Evolutionary conservation across 2,888 invertebrate genomes (phyloP), one percentile per base, ranked within the genome.

Genomic region (Smittia sp.): DNA sequence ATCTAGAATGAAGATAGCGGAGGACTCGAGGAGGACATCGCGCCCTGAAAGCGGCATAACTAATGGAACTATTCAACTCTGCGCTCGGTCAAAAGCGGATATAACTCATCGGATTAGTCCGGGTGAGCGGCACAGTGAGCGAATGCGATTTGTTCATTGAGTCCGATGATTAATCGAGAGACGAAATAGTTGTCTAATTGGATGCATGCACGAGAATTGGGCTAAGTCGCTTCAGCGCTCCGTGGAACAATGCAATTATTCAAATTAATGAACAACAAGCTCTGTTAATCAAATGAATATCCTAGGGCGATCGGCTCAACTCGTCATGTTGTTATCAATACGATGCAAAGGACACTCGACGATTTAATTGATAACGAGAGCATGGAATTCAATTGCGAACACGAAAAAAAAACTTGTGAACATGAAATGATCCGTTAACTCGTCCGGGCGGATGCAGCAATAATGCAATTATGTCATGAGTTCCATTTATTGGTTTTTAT

Each of bases 151-250:
- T 58, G 58, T 22, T 27, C 27, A 63, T n/a, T 25, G n/a, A 25
- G 11, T 11, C 11, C 6, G 24, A 63, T 63, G 63, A 63, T 63
- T 63, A 63, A 63, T 63, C n/a, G 46, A 15, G 38, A 38, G 32
- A 46, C 11, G 46, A 46, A n/a, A 46, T 9, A 63, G 63, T 63
- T 25, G 63, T 27, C 15, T 63, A 63, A 63, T 63, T 63, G 63
- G 25, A 9, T 20, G 63, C 2, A 63, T 25, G 63, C 24, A 63
- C 13, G 63, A 3, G 24, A 46, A 46, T 46, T 46, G 46, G 46
- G 15, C 32, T 32, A 46, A 46, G 15, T 46, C n/a, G 15, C 11
- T 46, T 46, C 11, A 46, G n/a, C 11, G 38, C 11, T 46, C 11
- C 15, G 11, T 58, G 4, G 58, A 18, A 6, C 7, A 22, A 58